Evolutionary conservation across 2,797 vertebrate species (phyloP).

Genomic region (Hyperoplus lanceolatus): DNA sequence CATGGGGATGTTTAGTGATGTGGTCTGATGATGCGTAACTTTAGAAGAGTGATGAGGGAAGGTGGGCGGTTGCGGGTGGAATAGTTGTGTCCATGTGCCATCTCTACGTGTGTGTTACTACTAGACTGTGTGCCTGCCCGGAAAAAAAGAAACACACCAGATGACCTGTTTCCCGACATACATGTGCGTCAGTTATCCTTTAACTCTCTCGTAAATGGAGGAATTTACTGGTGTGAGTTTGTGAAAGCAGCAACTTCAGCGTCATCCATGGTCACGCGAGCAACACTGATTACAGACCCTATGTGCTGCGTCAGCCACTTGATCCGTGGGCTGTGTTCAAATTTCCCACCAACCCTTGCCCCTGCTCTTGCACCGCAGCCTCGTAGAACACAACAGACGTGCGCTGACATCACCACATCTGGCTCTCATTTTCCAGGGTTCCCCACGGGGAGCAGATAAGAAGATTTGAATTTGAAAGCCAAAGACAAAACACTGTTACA

Average conservation of each 20-base stretch:
- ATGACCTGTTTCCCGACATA: conserved; percentile 12
- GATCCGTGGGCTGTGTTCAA: conserved; percentile 41
- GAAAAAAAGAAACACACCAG: no score
- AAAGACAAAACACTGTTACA: conserved; percentile 24
- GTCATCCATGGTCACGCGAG: conserved; percentile 24
- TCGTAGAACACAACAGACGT: conserved; percentile 48
- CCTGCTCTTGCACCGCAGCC: conserved; percentile 44
- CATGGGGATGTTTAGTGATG: conserved; percentile 64
- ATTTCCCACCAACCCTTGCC: conserved; percentile 60
- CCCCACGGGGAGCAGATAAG: conserved; percentile 58
- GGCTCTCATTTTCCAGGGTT: conserved; percentile 71
- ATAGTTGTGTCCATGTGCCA: conserved; percentile 33
- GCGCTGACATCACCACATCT: conserved; percentile 83
- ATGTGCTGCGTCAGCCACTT: conserved; percentile 46
- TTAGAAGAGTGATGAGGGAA: conserved; percentile 45
- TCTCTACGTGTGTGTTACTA: conserved; percentile 17
- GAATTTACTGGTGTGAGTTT: conserved; percentile 42
- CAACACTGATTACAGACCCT: conserved; percentile 69
- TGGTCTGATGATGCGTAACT: conserved; percentile 59
- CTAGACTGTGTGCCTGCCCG: background rate
- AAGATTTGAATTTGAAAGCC: conserved; percentile 36
- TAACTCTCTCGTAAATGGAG: conserved; percentile 41
- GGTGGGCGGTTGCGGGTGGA: conserved; percentile 39
- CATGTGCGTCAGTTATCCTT: conserved; percentile 35
- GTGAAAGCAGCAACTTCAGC: conserved; percentile 19